Percentiles rank a stretch among this genome's conserved stretches.
Conservation (phyloP, 2,888 invertebrate species). For the Cotesia congregata region DNA sequence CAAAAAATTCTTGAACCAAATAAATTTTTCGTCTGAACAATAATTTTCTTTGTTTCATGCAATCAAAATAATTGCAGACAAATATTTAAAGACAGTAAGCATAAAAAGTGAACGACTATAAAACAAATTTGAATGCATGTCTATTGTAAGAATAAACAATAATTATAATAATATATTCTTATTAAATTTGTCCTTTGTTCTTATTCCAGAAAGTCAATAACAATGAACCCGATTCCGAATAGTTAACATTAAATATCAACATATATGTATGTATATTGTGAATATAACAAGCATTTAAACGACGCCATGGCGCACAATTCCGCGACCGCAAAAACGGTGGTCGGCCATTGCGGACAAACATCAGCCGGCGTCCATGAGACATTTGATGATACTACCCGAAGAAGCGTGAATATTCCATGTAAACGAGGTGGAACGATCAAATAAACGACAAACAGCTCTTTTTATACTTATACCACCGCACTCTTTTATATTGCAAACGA, state of each 20-base stretch:
- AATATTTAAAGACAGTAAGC: background rate
- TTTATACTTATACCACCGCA: background rate
- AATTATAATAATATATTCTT: background rate
- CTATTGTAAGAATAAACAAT: background rate
- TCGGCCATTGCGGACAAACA: slow-evolving; percentile 70
- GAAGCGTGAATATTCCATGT: slow-evolving; percentile 31
- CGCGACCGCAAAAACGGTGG: slow-evolving; percentile 47
- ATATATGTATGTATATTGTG: background rate
- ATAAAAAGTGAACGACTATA: background rate
- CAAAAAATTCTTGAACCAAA: no score
- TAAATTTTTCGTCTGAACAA: no score
- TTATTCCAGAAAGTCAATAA: background rate
- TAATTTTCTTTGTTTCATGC: background rate
- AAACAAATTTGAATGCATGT: background rate
- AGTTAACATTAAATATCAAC: background rate
- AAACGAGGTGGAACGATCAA: slow-evolving; percentile 29
- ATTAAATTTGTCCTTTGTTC: background rate
- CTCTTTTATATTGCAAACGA: slow-evolving; percentile 11
- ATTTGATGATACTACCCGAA: slow-evolving; percentile 16
- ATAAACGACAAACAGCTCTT: slow-evolving; percentile 18
- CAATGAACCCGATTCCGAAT: background rate
- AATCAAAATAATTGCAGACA: background rate
- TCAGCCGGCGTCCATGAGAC: background rate
- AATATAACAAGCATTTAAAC: slow-evolving; percentile 45
- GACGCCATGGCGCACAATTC: slow-evolving; percentile 51